phyloP scores from a whole-genome alignment of 2,797 vertebrate genomes.

The Otolemur crassicaudatus region DNA sequence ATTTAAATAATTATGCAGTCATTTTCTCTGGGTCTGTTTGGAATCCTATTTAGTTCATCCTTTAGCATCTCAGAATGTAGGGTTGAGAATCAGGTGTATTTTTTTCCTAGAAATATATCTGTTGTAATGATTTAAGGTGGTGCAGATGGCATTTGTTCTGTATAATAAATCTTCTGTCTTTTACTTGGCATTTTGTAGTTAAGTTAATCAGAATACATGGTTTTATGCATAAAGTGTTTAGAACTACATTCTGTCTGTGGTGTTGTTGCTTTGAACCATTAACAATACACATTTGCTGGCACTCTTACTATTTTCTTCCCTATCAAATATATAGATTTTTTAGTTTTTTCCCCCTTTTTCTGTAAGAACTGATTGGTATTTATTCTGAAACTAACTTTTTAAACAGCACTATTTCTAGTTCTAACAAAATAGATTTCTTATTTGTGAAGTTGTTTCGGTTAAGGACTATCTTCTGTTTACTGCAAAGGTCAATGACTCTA shows the following conservation, averaged over 20 bases:
- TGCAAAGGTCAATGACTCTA: slow-evolving; percentile 81
- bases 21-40: slow-evolving; percentile 10
- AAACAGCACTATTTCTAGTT: slow-evolving; percentile 67
- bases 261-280: slow-evolving; percentile 56
- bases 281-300: slow-evolving; percentile 35
- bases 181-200: slow-evolving; percentile 69
- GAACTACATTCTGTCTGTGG: not conserved
- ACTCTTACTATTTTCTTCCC: slow-evolving; percentile 46
- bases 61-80: not conserved
- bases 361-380: slow-evolving; percentile 74
- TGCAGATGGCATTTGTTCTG: slow-evolving; percentile 67
- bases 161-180: slow-evolving; percentile 67
- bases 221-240: slow-evolving; percentile 56
- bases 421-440: slow-evolving; percentile 70
- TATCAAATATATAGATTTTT: slow-evolving; percentile 64
- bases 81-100: slow-evolving; percentile 36
- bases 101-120: slow-evolving; percentile 50
- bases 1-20: not conserved
- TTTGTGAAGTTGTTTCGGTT: slow-evolving; percentile 81
- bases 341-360: not conserved
- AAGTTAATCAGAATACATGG: slow-evolving; percentile 63
- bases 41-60: slow-evolving; percentile 25
- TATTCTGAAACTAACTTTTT: slow-evolving; percentile 74
- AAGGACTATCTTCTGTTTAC: slow-evolving; percentile 80
- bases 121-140: slow-evolving; percentile 59